Evolutionary conservation across 1,140 invertebrate species (phyloP).

Genomic region (Panulirus ornatus): DNA sequence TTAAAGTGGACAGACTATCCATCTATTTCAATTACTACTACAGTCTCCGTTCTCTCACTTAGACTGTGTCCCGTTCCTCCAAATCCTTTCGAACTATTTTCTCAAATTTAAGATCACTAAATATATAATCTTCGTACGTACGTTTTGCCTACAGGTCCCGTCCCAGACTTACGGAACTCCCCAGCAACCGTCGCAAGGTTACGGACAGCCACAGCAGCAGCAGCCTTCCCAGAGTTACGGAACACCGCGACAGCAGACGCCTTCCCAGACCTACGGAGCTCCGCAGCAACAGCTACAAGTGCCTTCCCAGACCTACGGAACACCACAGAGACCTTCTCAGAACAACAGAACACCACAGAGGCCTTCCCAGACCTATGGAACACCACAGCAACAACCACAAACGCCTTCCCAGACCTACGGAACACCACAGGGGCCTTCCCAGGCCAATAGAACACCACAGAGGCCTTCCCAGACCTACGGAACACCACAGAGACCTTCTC

Average conservation of each 20-base stretch:
- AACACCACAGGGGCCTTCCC: constrained; percentile 9
- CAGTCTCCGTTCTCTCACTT: too few relatives aligned
- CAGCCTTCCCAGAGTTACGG: constrained; percentile 39
- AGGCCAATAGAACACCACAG: constrained; percentile 41
- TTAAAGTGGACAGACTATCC: too few relatives aligned
- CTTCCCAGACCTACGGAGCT: constrained; percentile 43
- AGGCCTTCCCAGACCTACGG: constrained; percentile 21
- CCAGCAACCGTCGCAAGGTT: not conserved
- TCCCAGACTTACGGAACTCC: too few relatives aligned
- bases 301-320: constrained; percentile 22
- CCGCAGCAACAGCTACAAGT: constrained; percentile 22
- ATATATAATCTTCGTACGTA: too few relatives aligned
- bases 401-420: constrained; percentile 18
- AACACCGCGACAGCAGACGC: constrained; percentile 34
- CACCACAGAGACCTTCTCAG: constrained; percentile 4
- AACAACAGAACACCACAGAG: not conserved
- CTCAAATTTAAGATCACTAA: too few relatives aligned
- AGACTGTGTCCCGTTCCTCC: too few relatives aligned
- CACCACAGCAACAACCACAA: constrained; percentile 16
- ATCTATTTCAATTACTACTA: too few relatives aligned
- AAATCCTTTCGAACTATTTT: too few relatives aligned
- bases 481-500: constrained; percentile 11
- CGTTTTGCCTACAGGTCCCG: too few relatives aligned
- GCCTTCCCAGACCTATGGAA: constrained; percentile 27
- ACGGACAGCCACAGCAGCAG: constrained; percentile 18